Conservation (phyloP, 1,140 invertebrate genomes). For the Pristionchus pacificus region DNA sequence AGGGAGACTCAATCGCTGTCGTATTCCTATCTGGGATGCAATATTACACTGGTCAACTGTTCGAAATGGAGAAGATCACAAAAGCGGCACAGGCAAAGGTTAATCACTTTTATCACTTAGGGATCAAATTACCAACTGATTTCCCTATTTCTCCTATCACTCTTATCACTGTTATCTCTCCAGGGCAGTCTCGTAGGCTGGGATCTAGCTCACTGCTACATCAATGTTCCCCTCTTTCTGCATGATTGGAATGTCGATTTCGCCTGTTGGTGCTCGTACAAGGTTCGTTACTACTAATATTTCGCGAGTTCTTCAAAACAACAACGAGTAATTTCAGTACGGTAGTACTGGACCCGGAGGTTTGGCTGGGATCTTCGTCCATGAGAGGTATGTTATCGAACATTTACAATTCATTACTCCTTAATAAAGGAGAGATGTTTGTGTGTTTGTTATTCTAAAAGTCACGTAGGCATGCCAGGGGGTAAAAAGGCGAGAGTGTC, state of each 20-base stretch:
- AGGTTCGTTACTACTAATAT: no score
- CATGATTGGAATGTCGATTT: slow-evolving; percentile 69
- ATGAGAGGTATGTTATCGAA: slow-evolving; percentile 45
- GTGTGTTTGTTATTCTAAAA: no score
- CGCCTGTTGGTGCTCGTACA: slow-evolving; percentile 69
- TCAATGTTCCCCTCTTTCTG: slow-evolving; percentile 65
- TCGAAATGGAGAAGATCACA: slow-evolving; percentile 65
- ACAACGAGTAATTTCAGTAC: background rate
- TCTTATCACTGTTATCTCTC: slow-evolving; percentile 10
- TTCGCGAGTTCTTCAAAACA: background rate
- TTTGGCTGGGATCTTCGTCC: slow-evolving; percentile 64
- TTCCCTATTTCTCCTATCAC: background rate
- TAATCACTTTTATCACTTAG: no score
- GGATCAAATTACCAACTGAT: no score
- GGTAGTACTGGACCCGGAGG: no score
- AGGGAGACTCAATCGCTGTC: no score
- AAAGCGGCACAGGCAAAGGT: slow-evolving; percentile 63
- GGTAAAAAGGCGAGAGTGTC: no score
- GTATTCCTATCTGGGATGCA: slow-evolving; percentile 66
- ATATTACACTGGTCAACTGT: slow-evolving; percentile 68
- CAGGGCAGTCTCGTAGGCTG: slow-evolving; percentile 67
- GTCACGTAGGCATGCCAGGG: no score
- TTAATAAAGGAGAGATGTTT: no score
- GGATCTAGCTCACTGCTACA: slow-evolving; percentile 68
- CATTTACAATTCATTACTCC: no score